Conservation (phyloP, 2,113 vertebrate species). For the Gallinago media region DNA sequence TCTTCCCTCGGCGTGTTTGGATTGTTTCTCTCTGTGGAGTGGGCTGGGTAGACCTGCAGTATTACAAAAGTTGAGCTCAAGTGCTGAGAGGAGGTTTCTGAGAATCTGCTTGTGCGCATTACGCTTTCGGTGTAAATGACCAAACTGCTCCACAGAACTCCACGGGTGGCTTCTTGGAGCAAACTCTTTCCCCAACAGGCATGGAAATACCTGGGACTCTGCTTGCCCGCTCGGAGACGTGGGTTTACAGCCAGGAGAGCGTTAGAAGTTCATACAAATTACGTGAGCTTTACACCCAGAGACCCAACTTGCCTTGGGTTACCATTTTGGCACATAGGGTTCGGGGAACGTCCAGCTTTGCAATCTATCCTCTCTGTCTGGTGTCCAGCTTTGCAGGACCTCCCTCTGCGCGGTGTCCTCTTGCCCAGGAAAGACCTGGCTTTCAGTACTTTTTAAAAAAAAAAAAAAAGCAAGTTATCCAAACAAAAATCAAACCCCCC, state of each 20-base stretch:
- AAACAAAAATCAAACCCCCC: not conserved
- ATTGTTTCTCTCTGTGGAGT: not conserved
- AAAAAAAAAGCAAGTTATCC: not conserved
- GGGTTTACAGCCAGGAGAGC: not conserved
- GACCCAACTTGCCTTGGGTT: conserved; percentile 56
- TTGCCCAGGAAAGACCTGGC: not conserved
- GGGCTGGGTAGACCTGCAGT: not conserved
- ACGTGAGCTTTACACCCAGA: conserved; percentile 54
- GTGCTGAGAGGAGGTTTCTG: not conserved
- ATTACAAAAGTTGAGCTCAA: not conserved
- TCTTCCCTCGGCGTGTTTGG: not conserved
- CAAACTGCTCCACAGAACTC: not conserved
- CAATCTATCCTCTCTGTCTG: conserved; percentile 19
- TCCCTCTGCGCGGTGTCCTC: not conserved
- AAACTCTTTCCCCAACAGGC: not conserved
- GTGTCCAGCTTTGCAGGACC: conserved; percentile 3
- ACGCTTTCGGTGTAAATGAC: not conserved
- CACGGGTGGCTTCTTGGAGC: not conserved
- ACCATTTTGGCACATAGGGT: conserved; percentile 49
- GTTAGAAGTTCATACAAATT: conserved; percentile 33
- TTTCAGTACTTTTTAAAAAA: not conserved
- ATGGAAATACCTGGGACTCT: not conserved
- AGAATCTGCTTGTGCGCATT: not conserved
- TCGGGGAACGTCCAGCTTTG: conserved; percentile 49
- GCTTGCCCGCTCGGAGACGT: not conserved